These are phyloP conservation scores for Sarcophaga subvicina DNA, from an alignment of 2,888 invertebrate genomes.

Conservation along the genomic window DNA sequence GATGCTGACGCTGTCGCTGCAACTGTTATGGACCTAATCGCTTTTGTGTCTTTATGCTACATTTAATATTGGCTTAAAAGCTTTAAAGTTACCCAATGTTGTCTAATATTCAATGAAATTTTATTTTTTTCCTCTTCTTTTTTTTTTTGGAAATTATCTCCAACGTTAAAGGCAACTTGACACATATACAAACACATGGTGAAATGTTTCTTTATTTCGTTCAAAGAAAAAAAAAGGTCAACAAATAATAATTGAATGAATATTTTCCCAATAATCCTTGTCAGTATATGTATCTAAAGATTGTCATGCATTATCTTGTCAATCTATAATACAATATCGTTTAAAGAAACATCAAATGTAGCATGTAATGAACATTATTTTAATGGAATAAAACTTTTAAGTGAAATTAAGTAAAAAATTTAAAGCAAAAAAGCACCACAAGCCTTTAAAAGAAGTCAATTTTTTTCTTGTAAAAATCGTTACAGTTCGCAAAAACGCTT, in stretches of 20 bases:
- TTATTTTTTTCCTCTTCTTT: too few species aligned
- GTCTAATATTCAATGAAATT: conserved; percentile 66
- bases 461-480: too few species aligned
- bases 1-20: conserved; percentile 29
- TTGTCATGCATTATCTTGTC: too few species aligned
- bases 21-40: conserved; percentile 70
- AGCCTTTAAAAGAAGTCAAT: too few species aligned
- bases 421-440: too few species aligned
- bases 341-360: too few species aligned
- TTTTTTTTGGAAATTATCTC: conserved; percentile 25
- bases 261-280: conserved; percentile 9
- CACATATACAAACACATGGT: not conserved
- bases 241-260: conserved; percentile 2
- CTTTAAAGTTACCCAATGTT: conserved; percentile 78
- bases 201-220: not conserved
- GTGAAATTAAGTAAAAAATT: too few species aligned
- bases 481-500: too few species aligned
- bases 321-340: too few species aligned
- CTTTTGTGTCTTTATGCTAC: conserved; percentile 81
- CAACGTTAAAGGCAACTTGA: conserved; percentile 18
- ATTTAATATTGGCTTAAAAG: conserved; percentile 81
- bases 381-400: too few species aligned
- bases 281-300: not conserved
- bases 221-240: conserved; percentile 7
- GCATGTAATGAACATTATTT: too few species aligned